These are phyloP conservation scores for Trichacis sp. DNA, from an alignment of 2,888 invertebrate genomes.

Conservation along the genomic window DNA sequence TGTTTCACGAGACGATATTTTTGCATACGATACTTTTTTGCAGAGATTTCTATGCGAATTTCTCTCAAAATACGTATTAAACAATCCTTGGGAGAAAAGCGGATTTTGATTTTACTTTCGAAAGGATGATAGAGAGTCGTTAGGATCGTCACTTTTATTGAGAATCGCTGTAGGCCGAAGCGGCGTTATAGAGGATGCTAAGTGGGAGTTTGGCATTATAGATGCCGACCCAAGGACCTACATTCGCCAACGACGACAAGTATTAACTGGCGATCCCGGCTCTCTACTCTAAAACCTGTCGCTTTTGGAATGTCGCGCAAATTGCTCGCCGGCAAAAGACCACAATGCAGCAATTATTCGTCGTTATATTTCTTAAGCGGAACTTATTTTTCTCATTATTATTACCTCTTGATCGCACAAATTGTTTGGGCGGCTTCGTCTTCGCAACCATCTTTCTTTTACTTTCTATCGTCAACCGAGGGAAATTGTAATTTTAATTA, in stretches of 20 bases:
- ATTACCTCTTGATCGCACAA: too few species aligned
- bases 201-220: conserved; percentile 54
- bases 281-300: conserved; percentile 33
- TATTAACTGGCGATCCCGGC: conserved; percentile 19
- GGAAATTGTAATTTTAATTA: too few species aligned
- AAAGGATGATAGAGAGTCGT: background rate
- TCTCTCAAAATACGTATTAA: too few species aligned
- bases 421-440: too few species aligned
- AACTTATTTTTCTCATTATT: background rate
- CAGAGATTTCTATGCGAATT: too few species aligned
- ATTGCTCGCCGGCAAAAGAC: background rate
- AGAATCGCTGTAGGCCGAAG: conserved; percentile 27
- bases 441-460: too few species aligned
- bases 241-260: conserved; percentile 53
- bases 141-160: conserved; percentile 17
- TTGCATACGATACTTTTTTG: too few species aligned
- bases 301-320: conserved; percentile 30
- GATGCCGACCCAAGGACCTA: conserved; percentile 65
- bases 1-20: too few species aligned
- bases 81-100: too few species aligned
- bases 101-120: background rate
- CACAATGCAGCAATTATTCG: background rate
- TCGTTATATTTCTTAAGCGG: background rate
- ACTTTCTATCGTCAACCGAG: too few species aligned
- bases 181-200: conserved; percentile 26